A percentile compares a stretch with the other conserved stretches of the same genome.
Conservation (phyloP, 2,888 invertebrate genomes). For the Callinectes sapidus region DNA sequence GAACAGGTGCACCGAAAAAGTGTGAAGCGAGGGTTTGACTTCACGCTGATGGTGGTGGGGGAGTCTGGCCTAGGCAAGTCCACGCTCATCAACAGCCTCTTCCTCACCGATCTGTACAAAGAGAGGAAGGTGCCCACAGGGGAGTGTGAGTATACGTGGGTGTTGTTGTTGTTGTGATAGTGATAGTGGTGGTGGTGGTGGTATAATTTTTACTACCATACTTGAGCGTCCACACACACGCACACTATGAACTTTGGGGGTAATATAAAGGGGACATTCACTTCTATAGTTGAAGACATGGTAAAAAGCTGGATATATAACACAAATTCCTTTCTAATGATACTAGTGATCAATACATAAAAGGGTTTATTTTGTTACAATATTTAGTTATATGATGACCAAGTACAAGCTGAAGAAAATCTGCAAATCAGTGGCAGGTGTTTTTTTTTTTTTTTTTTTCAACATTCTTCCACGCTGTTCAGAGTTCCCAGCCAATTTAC, state of each 20-base stretch:
- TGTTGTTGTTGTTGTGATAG: neutral
- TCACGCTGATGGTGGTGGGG: slow-evolving; percentile 96
- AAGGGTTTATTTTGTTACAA: neutral
- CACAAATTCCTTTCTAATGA: neutral
- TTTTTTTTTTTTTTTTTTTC: no score
- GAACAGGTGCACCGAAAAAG: slow-evolving; percentile 98
- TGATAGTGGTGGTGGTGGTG: neutral
- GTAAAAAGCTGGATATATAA: no score
- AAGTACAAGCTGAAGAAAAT: neutral
- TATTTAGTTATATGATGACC: neutral
- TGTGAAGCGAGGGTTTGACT: slow-evolving; percentile 96
- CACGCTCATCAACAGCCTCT: slow-evolving; percentile 94
- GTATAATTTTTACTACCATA: neutral
- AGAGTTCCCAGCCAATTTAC: no score
- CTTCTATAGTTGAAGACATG: no score
- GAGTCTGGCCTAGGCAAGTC: slow-evolving; percentile 96
- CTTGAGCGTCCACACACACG: no score
- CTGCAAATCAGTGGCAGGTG: no score
- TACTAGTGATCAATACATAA: neutral
- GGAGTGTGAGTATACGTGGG: slow-evolving; percentile 79
- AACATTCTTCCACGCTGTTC: no score
- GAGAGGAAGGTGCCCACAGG: slow-evolving; percentile 86
- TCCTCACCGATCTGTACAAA: slow-evolving; percentile 94
- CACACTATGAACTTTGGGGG: no score
- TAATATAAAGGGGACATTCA: no score